phyloP scores from a whole-genome alignment of 2,113 vertebrate genomes.

The Erythrolamprus reginae region DNA sequence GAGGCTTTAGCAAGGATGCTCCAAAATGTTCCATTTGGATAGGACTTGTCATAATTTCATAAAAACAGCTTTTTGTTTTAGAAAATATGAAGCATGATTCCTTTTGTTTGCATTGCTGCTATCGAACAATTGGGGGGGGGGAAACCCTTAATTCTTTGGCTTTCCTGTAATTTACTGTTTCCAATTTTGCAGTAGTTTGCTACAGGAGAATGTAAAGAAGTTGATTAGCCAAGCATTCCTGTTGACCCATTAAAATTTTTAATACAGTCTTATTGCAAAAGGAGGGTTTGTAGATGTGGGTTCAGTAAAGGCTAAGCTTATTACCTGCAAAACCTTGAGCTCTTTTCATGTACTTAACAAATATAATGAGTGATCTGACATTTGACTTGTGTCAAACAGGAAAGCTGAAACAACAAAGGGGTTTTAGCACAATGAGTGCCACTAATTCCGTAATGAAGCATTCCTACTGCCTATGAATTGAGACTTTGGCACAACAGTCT shows the following conservation, averaged over 20 bases:
- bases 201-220: not conserved
- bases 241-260: not conserved
- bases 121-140: not conserved
- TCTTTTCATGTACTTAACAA: constrained; percentile 29
- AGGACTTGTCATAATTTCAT: not conserved
- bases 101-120: not conserved
- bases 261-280: not conserved
- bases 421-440: constrained; percentile 5
- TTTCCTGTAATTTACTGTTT: not conserved
- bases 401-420: constrained; percentile 31
- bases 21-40: not conserved
- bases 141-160: not conserved
- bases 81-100: not conserved
- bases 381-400: constrained; percentile 19
- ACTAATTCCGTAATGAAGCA: constrained; percentile 36
- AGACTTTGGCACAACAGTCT: constrained; percentile 27
- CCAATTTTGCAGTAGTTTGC: not conserved
- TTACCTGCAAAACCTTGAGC: constrained; percentile 5
- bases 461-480: constrained; percentile 34
- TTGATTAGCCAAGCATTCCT: not conserved
- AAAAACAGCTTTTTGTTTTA: not conserved
- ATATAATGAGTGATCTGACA: constrained; percentile 39
- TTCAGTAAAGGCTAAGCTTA: constrained; percentile 27
- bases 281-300: not conserved
- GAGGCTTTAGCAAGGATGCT: not conserved